A percentile compares a stretch with the other conserved stretches of the same genome.
phyloP scores from a whole-genome alignment of 2,113 vertebrate genomes.

The Chrysochloris asiatica region DNA sequence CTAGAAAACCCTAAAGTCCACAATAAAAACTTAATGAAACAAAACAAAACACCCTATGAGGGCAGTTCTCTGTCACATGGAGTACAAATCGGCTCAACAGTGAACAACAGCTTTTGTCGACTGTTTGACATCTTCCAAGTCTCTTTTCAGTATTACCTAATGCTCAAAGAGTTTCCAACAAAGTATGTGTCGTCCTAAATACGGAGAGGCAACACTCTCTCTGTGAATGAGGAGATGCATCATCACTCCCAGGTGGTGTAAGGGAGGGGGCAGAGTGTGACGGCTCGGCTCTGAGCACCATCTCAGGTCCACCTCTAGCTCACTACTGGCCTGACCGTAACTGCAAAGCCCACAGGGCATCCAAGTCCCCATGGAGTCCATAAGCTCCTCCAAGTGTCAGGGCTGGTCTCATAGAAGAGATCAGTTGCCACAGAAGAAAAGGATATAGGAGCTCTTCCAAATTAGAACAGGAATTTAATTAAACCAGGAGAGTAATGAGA shows the following conservation, averaged over 20 bases:
- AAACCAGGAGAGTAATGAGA: conserved; percentile 50
- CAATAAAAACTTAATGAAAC: no score
- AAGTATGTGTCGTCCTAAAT: no score
- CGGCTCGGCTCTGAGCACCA: no score
- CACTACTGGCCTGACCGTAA: background rate
- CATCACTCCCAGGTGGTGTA: background rate
- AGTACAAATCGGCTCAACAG: background rate
- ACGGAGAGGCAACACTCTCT: no score
- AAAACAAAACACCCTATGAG: background rate
- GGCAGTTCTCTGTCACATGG: background rate
- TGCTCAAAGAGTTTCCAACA: background rate
- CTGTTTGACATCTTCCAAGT: background rate
- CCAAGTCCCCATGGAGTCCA: background rate
- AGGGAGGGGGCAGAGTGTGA: background rate
- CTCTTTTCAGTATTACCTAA: background rate
- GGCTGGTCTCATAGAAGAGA: background rate
- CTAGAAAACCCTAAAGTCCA: background rate
- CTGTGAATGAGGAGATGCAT: background rate
- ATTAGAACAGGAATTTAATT: conserved; percentile 67
- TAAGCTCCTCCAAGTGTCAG: background rate
- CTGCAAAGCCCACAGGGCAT: background rate
- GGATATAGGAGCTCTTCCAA: conserved; percentile 48
- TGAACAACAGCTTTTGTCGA: background rate
- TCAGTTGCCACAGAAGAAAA: background rate
- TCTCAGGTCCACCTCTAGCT: background rate